Evolutionary conservation across 92 coral and sea anemone genomes (phyloP).

Genomic region (Zoanthus solanderi): DNA sequence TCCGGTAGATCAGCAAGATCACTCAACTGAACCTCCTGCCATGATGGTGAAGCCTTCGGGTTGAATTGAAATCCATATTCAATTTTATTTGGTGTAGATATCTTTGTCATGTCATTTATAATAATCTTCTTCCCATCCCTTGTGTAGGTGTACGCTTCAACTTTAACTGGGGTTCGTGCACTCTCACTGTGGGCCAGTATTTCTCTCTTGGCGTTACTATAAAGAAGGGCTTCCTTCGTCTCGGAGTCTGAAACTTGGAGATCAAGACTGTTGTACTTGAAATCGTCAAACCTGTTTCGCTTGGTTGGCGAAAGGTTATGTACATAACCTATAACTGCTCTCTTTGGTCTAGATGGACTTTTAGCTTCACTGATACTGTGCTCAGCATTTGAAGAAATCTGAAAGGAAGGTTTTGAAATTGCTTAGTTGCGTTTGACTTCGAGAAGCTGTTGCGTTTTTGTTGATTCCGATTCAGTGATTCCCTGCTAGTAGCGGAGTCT

Average conservation of each 20-base stretch:
- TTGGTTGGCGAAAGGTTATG: constrained; percentile 21
- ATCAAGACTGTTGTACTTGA: constrained; percentile 21
- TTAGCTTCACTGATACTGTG: constrained; percentile 20
- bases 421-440: constrained; percentile 15
- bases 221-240: constrained; percentile 41
- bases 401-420: constrained; percentile 14
- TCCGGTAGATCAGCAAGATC: constrained; percentile 13
- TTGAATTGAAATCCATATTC: constrained; percentile 22
- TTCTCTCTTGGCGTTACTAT: constrained; percentile 33
- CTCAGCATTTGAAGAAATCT: constrained; percentile 24
- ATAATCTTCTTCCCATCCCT: constrained; percentile 7
- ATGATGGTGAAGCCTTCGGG: constrained; percentile 19
- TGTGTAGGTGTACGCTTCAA: not conserved
- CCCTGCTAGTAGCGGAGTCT: constrained; percentile 12
- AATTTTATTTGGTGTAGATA: not conserved
- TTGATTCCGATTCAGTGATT: constrained; percentile 10
- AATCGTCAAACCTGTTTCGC: constrained; percentile 23
- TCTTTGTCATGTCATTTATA: constrained; percentile 7
- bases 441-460: constrained; percentile 6
- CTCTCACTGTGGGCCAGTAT: constrained; percentile 32
- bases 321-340: constrained; percentile 22
- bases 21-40: constrained; percentile 18
- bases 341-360: constrained; percentile 23
- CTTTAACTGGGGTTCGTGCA: constrained; percentile 28
- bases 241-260: constrained; percentile 3